Percentiles rank a stretch among this genome's conserved stretches.
Evolutionary conservation across 1,140 invertebrate genomes (phyloP).

Genomic region (Parasteatoda tepidariorum): DNA sequence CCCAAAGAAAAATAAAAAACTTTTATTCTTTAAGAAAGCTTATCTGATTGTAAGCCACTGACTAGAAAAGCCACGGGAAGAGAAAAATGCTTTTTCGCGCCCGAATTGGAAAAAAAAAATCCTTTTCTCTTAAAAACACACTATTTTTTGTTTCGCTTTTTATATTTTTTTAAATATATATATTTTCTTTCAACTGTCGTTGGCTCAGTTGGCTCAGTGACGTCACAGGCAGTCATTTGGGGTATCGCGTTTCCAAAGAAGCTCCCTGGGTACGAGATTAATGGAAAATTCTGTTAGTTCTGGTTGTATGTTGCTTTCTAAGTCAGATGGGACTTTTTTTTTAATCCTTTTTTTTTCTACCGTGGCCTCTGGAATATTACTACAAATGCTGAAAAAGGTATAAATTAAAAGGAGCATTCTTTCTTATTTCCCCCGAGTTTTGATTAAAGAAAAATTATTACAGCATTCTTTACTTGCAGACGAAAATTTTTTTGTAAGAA

Average conservation of each 20-base stretch:
- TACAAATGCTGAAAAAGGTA: no score
- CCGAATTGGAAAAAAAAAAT: no score
- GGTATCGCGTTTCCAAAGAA: slow-evolving; percentile 28
- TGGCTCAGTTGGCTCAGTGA: slow-evolving; percentile 26
- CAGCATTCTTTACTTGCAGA: background rate
- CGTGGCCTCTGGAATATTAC: background rate
- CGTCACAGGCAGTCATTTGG: slow-evolving; percentile 16
- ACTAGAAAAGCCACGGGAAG: no score
- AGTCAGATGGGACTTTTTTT: background rate
- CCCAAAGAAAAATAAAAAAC: no score
- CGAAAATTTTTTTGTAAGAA: background rate
- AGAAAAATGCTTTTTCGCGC: no score
- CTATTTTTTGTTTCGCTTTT: no score
- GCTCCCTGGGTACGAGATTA: slow-evolving; percentile 29
- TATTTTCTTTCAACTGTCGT: slow-evolving; percentile 6
- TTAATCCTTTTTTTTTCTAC: background rate
- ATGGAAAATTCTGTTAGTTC: slow-evolving; percentile 28
- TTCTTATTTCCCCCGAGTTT: background rate
- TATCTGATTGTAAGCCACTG: no score
- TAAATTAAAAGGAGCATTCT: no score
- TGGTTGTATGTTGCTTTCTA: slow-evolving; percentile 3
- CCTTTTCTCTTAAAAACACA: no score
- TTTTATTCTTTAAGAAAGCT: no score
- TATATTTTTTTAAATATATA: slow-evolving; percentile 21
- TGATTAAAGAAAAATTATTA: background rate